A percentile compares a stretch with the other conserved stretches of the same genome.
phyloP scores from a whole-genome alignment of 2,113 vertebrate species.

The Sclerurus mexicanus region DNA sequence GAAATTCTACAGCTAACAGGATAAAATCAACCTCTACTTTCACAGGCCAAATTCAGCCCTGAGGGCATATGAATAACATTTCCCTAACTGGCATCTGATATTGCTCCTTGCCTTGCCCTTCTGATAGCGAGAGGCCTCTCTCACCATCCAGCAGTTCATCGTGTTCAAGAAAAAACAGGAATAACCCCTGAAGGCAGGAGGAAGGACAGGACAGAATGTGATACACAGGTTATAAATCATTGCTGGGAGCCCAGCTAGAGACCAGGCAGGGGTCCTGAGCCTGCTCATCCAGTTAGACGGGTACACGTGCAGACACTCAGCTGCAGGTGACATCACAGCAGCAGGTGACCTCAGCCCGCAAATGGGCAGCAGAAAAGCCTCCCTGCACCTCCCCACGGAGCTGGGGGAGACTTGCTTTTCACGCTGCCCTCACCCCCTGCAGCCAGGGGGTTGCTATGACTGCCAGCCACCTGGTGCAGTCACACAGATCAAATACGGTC shows the following conservation, averaged over 20 bases:
- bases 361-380: background rate
- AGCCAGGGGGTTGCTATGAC: accelerated
- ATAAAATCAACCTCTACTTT: background rate
- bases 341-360: background rate
- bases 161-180: background rate
- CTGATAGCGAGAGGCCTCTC: background rate
- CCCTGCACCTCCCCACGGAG: background rate
- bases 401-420: background rate
- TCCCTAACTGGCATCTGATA: background rate
- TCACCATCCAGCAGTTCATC: accelerated
- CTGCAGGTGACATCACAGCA: background rate
- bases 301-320: accelerated
- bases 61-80: background rate
- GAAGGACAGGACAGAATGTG: background rate
- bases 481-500: background rate
- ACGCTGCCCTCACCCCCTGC: background rate
- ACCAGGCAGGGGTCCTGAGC: background rate
- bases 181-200: background rate
- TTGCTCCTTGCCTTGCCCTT: background rate
- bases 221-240: background rate
- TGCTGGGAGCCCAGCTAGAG: accelerated
- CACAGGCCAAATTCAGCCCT: background rate
- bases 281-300: background rate
- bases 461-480: background rate
- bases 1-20: background rate